Evolutionary conservation across 1,140 invertebrate species (phyloP), one percentile per base, ranked within the genome.

Genomic region (Heliconius eleuchia): DNA sequence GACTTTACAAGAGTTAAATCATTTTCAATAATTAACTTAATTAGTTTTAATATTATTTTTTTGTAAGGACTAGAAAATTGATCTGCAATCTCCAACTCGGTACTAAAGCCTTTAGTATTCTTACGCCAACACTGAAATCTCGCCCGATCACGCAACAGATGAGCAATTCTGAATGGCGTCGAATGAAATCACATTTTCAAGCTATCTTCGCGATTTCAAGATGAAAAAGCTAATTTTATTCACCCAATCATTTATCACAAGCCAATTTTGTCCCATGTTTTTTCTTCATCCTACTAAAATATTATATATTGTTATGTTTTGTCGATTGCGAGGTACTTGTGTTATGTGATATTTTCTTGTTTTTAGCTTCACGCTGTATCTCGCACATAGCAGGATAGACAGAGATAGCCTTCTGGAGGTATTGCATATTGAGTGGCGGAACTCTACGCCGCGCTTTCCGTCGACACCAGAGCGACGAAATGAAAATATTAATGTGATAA

Each of bases 71-170:
- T 9, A 60, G 8, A 60, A 9, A 3, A n/a, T n/a, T 9, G 9
- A 60, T 2, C 1, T 60, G 52, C 1, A 60, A 23, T 34, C 2
- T 27, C 55, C 8, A n/a, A 60, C 6, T 34, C 0, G 0, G 8
- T 60, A 46, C 8, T 27, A 23, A 23, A 60, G 0, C 9, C 6
- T n/a, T 8, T 3, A 30, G 11, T 23, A 66, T 30, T 66, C 30
- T 9, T 39, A 39, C 71, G 2, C 71, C 37, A 39, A 37, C 16
- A 71, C 71, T 39, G 39, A 71, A 39, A 39, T 19, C 9, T 39
- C 74, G 60, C 39, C n/a, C 74, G 23, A 76, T 3, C 57, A 70
- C 23, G n/a, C 74, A 76, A 52, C 66, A 16, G 70, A 76, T 70
- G 34, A 70, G 37, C 37, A 13, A 30, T 23, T 39, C 39, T 76